Percentiles rank a stretch among this genome's conserved stretches.
phyloP scores from a whole-genome alignment of 1,140 invertebrate species.

The Gyrodactylus bullatarudis region DNA sequence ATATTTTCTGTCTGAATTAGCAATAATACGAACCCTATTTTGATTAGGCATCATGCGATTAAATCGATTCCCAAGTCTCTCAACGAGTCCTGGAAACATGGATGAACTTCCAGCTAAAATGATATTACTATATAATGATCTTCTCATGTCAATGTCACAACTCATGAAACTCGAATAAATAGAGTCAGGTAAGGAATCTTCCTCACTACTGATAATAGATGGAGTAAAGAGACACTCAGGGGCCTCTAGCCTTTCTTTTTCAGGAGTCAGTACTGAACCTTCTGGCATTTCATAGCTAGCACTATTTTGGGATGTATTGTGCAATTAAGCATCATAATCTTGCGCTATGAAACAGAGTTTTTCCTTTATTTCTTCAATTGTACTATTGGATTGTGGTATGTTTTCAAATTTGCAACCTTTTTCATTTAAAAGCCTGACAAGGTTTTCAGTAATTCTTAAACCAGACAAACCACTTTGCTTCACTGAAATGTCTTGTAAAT shows the following conservation, averaged over 20 bases:
- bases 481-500: slow-evolving; percentile 25
- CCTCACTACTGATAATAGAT: background rate
- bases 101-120: background rate
- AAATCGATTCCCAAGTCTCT: background rate
- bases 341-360: slow-evolving; percentile 21
- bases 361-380: slow-evolving; percentile 51
- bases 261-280: slow-evolving; percentile 60
- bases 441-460: slow-evolving; percentile 68
- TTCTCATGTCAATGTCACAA: background rate
- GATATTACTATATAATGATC: background rate
- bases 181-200: background rate
- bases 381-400: slow-evolving; percentile 43
- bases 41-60: background rate
- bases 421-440: slow-evolving; percentile 76
- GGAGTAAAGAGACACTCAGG: slow-evolving; percentile 81
- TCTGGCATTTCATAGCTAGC: slow-evolving; percentile 50
- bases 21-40: background rate
- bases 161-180: background rate
- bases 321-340: slow-evolving; percentile 38
- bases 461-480: slow-evolving; percentile 53
- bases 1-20: background rate
- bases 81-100: background rate
- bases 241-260: slow-evolving; percentile 81
- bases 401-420: slow-evolving; percentile 72
- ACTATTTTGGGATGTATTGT: slow-evolving; percentile 30